Evolutionary conservation across 2,797 vertebrate genomes (phyloP).

Genomic region (Pangasius macronema): DNA sequence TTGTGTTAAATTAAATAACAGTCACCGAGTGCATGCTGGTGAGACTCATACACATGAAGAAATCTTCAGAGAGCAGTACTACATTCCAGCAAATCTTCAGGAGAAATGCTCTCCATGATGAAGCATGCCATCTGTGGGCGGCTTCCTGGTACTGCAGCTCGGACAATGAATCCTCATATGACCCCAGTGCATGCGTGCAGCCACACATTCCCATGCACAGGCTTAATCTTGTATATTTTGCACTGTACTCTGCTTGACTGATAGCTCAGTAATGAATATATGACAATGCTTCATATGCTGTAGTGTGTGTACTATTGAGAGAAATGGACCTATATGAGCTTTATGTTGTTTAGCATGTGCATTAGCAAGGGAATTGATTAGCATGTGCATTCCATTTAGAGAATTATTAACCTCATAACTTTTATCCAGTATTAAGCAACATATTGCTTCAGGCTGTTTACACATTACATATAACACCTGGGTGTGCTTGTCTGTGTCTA

Average conservation of each 20-base stretch:
- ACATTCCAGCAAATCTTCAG: not conserved
- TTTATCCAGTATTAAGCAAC: slow-evolving; percentile 5
- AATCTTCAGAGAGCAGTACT: slow-evolving; percentile 8
- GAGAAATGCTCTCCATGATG: not conserved
- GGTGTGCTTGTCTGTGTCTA: not conserved
- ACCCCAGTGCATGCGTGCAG: not conserved
- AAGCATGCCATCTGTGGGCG: slow-evolving; percentile 37
- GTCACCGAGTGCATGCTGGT: not conserved
- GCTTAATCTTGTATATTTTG: not conserved
- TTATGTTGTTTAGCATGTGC: not conserved
- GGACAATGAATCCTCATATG: not conserved
- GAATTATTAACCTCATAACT: slow-evolving; percentile 30
- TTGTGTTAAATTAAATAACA: slow-evolving; percentile 19
- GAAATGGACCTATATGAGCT: not conserved
- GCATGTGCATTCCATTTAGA: slow-evolving; percentile 2
- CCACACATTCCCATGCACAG: not conserved
- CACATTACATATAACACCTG: slow-evolving; percentile 13
- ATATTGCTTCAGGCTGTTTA: slow-evolving; percentile 3
- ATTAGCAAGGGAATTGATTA: slow-evolving; percentile 40
- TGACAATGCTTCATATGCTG: not conserved
- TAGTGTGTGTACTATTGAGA: not conserved
- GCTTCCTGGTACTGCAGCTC: slow-evolving; percentile 4
- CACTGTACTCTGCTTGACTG: not conserved
- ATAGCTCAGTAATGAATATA: not conserved
- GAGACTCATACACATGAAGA: not conserved